Evolutionary conservation across 2,113 vertebrate genomes (phyloP).

Genomic region (Caranx melampygus): DNA sequence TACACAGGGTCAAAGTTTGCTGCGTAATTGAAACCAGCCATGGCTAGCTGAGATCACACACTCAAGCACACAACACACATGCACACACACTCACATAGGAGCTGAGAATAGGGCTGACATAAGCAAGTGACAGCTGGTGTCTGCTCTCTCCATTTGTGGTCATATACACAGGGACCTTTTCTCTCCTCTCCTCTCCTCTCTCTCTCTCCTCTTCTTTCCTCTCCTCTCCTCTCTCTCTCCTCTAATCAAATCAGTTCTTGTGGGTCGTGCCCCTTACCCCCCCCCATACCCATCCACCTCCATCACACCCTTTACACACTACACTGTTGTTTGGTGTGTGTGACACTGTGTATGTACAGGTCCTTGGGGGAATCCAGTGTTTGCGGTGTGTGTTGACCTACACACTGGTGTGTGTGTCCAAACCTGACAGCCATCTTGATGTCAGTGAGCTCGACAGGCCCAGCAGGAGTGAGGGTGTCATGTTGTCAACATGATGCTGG

Average conservation of each 20-base stretch:
- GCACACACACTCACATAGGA: conserved; percentile 53
- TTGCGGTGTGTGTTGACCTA: conserved; percentile 80
- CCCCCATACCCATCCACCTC: conserved; percentile 4
- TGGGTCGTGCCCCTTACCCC: conserved; percentile 55
- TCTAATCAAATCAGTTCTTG: conserved; percentile 68
- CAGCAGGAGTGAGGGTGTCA: conserved; percentile 64
- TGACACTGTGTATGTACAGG: conserved; percentile 76
- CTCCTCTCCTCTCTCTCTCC: conserved; percentile 38
- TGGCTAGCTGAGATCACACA: conserved; percentile 69
- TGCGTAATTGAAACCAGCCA: conserved; percentile 80
- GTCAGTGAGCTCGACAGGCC: conserved; percentile 69
- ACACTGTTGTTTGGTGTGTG: conserved; percentile 67
- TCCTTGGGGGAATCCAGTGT: conserved; percentile 80
- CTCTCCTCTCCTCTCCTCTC: conserved; percentile 22
- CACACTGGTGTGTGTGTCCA: conserved; percentile 73
- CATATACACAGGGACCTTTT: conserved; percentile 73
- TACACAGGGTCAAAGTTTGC: conserved; percentile 82
- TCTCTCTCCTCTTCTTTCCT: conserved; percentile 6
- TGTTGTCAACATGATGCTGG: conserved; percentile 62
- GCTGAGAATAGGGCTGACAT: conserved; percentile 80
- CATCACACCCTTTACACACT: conserved; percentile 66
- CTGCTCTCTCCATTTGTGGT: conserved; percentile 83
- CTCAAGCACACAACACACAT: conserved; percentile 38
- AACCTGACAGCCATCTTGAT: conserved; percentile 73
- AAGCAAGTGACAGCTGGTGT: conserved; percentile 86